phyloP scores from a whole-genome alignment of 2,888 invertebrate species.

The Drosophila meridiana region DNA sequence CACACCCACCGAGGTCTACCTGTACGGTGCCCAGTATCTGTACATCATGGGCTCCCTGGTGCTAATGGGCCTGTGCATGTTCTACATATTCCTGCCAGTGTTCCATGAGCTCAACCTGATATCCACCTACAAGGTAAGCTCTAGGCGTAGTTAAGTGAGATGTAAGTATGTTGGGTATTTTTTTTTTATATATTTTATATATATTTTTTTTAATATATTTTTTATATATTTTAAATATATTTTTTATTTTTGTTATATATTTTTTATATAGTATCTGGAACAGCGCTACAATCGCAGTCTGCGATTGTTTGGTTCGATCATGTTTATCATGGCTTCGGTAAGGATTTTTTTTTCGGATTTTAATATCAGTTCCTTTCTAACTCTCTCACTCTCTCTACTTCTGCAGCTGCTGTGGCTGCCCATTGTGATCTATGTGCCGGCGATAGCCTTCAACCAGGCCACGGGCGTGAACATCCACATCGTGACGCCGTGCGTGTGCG shows the following conservation, averaged over 20 bases:
- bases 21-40: conserved; percentile 91
- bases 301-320: conserved; percentile 88
- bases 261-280: conserved; percentile 87
- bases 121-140: conserved; percentile 90
- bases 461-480: conserved; percentile 91
- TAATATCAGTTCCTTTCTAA: not conserved
- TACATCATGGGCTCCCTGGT: conserved; percentile 87
- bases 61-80: conserved; percentile 87
- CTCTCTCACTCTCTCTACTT: not conserved
- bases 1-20: conserved; percentile 91
- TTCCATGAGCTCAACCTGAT: conserved; percentile 90
- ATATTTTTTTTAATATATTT: too few relatives aligned
- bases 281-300: conserved; percentile 88
- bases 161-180: not conserved
- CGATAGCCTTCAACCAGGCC: conserved; percentile 91
- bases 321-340: conserved; percentile 89
- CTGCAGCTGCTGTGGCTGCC: conserved; percentile 89
- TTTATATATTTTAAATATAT: too few relatives aligned
- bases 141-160: not conserved
- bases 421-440: conserved; percentile 90
- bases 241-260: too few relatives aligned
- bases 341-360: conserved; percentile 69
- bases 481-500: conserved; percentile 90
- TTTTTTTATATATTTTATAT: not conserved
- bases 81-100: conserved; percentile 89